Evolutionary conservation across 2,113 vertebrate species (phyloP).

Genomic region (Corythoichthys haematopterus): DNA sequence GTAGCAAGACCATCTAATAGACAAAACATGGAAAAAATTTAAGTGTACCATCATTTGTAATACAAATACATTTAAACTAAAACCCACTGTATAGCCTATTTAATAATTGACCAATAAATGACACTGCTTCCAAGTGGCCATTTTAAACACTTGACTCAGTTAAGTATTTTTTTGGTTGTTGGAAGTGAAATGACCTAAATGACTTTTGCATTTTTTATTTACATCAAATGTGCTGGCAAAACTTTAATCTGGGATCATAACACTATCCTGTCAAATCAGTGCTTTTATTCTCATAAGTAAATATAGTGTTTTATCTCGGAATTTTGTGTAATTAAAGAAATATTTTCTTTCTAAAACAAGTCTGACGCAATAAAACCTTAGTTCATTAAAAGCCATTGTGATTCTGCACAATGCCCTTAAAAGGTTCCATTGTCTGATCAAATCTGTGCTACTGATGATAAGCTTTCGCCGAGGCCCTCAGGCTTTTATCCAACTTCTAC

Average conservation of each 20-base stretch:
- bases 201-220: too few relatives aligned
- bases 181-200: too few relatives aligned
- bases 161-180: too few relatives aligned
- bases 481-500: slow-evolving; percentile 54
- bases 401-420: slow-evolving; percentile 31
- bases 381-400: slow-evolving; percentile 27
- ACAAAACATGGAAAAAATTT: neutral
- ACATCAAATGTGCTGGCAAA: too few relatives aligned
- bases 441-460: slow-evolving; percentile 52
- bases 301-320: neutral
- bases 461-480: slow-evolving; percentile 15
- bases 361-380: slow-evolving; percentile 3
- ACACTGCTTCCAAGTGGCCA: neutral
- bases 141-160: neutral
- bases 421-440: slow-evolving; percentile 41
- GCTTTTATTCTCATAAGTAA: neutral
- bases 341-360: neutral
- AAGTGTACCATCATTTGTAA: neutral
- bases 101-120: neutral
- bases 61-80: neutral
- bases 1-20: slow-evolving; percentile 79
- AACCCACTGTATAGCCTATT: neutral
- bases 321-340: too few relatives aligned
- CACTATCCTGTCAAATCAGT: neutral
- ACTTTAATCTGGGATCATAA: neutral